Conservation (phyloP, 1,140 invertebrate genomes). For the Pantala flavescens region DNA sequence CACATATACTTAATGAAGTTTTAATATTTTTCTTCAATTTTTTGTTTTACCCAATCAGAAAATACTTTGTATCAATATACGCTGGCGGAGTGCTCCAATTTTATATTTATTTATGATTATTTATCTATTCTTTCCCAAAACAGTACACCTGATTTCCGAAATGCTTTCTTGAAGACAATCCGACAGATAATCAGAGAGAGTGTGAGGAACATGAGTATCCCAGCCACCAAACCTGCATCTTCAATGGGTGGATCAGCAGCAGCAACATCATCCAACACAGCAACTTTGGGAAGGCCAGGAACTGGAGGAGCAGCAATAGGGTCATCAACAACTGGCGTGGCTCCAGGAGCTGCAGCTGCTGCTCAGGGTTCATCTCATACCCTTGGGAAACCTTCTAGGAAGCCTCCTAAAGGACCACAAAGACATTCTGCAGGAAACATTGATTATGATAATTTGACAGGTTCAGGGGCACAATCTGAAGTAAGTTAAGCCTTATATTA, state of each 20-base stretch:
- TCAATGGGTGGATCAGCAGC: not conserved
- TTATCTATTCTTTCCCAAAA: not conserved
- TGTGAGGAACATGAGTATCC: slow-evolving; percentile 88
- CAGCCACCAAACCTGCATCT: slow-evolving; percentile 54
- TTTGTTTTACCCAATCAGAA: no score
- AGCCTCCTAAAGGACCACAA: slow-evolving; percentile 59
- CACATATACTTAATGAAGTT: no score
- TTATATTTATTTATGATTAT: no score
- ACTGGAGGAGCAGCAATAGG: slow-evolving; percentile 5
- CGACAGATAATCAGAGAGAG: slow-evolving; percentile 92
- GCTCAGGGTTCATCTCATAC: slow-evolving; percentile 46
- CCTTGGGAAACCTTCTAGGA: slow-evolving; percentile 52
- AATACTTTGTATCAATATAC: no score
- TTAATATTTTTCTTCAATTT: no score
- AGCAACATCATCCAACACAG: slow-evolving; percentile 28
- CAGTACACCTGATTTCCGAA: slow-evolving; percentile 88
- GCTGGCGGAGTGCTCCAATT: no score
- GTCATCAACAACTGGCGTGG: not conserved
- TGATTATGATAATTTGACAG: slow-evolving; percentile 64
- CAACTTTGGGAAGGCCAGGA: slow-evolving; percentile 24
- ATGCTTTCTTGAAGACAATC: slow-evolving; percentile 92
- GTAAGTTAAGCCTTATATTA: no score
- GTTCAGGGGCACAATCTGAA: slow-evolving; percentile 29
- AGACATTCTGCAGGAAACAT: slow-evolving; percentile 81
- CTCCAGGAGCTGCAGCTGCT: slow-evolving; percentile 17